Conservation (phyloP, 2,797 vertebrate genomes). For the Alouatta caraya region DNA sequence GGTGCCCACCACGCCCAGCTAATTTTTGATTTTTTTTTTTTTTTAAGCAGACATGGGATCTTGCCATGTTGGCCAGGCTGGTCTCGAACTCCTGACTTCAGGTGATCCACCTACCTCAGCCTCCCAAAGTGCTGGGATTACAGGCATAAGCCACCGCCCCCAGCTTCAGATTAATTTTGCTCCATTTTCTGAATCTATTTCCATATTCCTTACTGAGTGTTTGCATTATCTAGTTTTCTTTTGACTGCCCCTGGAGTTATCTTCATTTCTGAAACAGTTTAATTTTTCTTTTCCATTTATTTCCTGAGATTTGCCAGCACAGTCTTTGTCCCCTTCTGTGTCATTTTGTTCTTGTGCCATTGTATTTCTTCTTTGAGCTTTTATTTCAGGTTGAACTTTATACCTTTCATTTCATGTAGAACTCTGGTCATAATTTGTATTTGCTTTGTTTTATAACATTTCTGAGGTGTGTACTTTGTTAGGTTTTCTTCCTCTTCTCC, state of each 20-base stretch:
- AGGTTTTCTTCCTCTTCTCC: neutral
- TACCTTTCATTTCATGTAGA: neutral
- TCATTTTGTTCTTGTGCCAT: neutral
- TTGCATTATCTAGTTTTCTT: neutral
- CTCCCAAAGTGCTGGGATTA: too few relatives aligned
- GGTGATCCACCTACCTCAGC: too few relatives aligned
- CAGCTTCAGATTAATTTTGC: neutral
- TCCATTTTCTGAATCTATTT: neutral
- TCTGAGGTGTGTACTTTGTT: neutral
- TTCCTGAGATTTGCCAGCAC: neutral
- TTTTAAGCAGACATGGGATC: too few relatives aligned
- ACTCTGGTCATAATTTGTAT: neutral
- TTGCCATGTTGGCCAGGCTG: too few relatives aligned
- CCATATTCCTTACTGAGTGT: neutral
- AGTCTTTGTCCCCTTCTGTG: neutral
- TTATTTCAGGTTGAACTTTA: neutral
- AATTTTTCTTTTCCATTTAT: neutral
- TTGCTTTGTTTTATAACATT: neutral
- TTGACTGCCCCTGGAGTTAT: neutral
- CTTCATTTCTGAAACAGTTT: neutral
- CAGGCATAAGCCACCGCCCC: too few relatives aligned
- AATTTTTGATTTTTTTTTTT: too few relatives aligned
- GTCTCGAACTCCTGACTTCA: too few relatives aligned
- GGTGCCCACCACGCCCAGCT: too few relatives aligned
- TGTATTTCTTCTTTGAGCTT: neutral